These are phyloP conservation scores for Menidia beryllina DNA, from an alignment of 2,113 vertebrate species.

Conservation along the genomic window DNA sequence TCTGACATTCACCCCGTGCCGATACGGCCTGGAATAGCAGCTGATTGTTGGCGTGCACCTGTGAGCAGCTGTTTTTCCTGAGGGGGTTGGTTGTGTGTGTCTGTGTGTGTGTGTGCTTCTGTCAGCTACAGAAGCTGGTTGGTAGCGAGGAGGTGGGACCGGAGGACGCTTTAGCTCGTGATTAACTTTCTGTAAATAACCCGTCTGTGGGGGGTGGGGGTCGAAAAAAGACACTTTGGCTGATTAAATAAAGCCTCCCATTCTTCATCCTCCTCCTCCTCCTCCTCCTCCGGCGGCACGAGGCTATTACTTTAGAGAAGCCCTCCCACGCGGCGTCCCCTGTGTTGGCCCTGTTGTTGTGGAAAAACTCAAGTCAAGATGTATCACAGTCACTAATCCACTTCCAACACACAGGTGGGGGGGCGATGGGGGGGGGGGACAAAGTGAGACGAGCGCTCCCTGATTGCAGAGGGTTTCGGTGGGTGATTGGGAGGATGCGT, in stretches of 20 bases:
- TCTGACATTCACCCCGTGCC: slow-evolving; percentile 35
- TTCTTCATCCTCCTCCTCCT: slow-evolving; percentile 20
- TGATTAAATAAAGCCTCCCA: background rate
- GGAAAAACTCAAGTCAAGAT: slow-evolving; percentile 47
- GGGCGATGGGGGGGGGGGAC: slow-evolving; percentile 23
- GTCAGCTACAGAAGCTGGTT: slow-evolving; percentile 19
- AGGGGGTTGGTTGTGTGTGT: too few relatives aligned
- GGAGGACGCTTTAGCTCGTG: background rate
- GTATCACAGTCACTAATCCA: slow-evolving; percentile 67
- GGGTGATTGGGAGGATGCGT: slow-evolving; percentile 62
- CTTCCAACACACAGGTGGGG: slow-evolving; percentile 41
- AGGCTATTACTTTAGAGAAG: slow-evolving; percentile 31
- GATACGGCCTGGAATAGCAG: slow-evolving; percentile 38
- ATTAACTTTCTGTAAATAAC: background rate
- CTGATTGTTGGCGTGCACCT: slow-evolving; percentile 44
- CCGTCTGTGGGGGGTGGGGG: background rate
- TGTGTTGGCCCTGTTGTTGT: slow-evolving; percentile 33
- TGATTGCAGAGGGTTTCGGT: slow-evolving; percentile 31
- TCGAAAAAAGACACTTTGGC: background rate
- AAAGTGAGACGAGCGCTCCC: slow-evolving; percentile 37
- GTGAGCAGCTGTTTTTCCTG: slow-evolving; percentile 46
- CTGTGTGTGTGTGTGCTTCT: too few relatives aligned
- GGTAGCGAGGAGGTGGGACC: background rate
- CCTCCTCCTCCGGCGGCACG: slow-evolving; percentile 24
- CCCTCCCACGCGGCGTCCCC: slow-evolving; percentile 29